These are phyloP conservation scores for Holothuria leucospilota DNA, from an alignment of 53 echinoderm and acorn worm genomes.

Conservation along the genomic window DNA sequence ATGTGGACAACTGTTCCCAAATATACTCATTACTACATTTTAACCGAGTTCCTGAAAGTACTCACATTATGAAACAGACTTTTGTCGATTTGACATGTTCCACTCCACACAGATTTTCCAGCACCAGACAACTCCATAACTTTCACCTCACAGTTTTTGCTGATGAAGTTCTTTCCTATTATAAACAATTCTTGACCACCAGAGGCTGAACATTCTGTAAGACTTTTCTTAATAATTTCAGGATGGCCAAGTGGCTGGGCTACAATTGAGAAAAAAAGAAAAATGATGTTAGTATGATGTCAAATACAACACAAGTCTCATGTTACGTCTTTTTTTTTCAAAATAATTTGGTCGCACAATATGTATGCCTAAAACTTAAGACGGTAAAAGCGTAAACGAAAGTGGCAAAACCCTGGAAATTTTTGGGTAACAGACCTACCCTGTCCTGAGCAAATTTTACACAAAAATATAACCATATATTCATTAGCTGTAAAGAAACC, in stretches of 20 bases:
- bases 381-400: no score
- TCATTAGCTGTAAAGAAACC: no score
- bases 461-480: no score
- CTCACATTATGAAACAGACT: conserved; percentile 94
- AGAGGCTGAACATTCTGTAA: conserved; percentile 74
- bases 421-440: no score
- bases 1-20: no score
- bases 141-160: conserved; percentile 83
- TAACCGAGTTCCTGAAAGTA: background rate
- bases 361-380: no score
- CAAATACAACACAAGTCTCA: background rate
- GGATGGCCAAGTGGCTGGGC: conserved; percentile 98
- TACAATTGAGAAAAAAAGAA: conserved; percentile 24
- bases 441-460: no score
- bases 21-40: background rate
- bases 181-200: conserved; percentile 96
- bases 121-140: conserved; percentile 74
- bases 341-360: background rate
- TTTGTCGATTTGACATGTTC: conserved; percentile 88
- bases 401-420: no score
- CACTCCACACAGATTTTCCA: conserved; percentile 86
- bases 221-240: conserved; percentile 93
- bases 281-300: background rate
- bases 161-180: conserved; percentile 97
- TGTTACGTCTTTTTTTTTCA: background rate